Evolutionary conservation across 2,888 invertebrate species (phyloP).

Genomic region (Lasioglossum marginatum): DNA sequence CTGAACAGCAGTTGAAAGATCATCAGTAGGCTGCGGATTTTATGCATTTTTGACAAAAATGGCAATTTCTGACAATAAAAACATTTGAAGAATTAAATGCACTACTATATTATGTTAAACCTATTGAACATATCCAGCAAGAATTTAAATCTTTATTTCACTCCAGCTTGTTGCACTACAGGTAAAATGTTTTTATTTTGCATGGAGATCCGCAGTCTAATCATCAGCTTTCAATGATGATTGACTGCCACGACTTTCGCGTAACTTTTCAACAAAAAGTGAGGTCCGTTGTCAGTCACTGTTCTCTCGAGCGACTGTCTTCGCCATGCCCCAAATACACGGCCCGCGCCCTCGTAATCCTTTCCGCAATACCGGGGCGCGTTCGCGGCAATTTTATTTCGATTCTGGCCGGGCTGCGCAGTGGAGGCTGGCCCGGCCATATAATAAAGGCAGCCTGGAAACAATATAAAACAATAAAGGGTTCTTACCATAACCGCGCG

Average conservation of each 20-base stretch:
- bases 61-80: too few species aligned
- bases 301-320: not conserved
- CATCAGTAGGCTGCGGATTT: not conserved
- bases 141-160: too few species aligned
- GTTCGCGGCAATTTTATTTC: conserved; percentile 79
- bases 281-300: not conserved
- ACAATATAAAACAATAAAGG: conserved; percentile 84
- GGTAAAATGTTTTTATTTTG: too few species aligned
- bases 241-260: not conserved
- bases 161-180: too few species aligned
- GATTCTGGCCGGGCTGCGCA: conserved; percentile 67
- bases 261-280: not conserved
- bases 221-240: too few species aligned
- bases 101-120: too few species aligned
- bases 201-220: too few species aligned
- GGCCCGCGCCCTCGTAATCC: conserved; percentile 29
- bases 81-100: too few species aligned
- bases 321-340: not conserved
- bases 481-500: conserved; percentile 81
- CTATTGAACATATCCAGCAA: too few species aligned
- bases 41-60: too few species aligned
- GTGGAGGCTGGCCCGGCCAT: conserved; percentile 40
- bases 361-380: conserved; percentile 40
- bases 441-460: conserved; percentile 81
- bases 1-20: not conserved